Evolutionary conservation across 2,888 invertebrate species (phyloP), one percentile per base, ranked within the genome.

Genomic region (Deilephila porcellus): DNA sequence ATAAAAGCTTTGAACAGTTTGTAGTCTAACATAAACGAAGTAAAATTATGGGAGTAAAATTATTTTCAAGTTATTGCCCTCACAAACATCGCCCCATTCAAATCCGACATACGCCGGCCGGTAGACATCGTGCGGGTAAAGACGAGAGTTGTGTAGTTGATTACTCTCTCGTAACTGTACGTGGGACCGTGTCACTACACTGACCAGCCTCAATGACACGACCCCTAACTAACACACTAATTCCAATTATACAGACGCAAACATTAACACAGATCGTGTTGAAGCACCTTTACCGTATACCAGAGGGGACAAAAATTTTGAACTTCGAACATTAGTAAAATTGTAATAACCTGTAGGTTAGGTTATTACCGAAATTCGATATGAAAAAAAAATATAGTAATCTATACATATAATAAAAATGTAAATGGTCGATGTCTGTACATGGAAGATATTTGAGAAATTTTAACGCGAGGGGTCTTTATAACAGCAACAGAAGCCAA

Each of bases 151-250:
- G 25, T 25, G 25, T 14, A 29, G 29, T 60, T 60, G 56, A 56
- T 56, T 56, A 56, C 25, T 60, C 60, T 14, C 60, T 60, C 25
- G 60, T 60, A 60, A 60, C 60, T 60, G 60, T 60, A 60, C 60
- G 60, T 25, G 17, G 60, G 19, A 56, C 56, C 56, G 56, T 56
- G 56, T 56, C 56, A 56, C 56, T 56, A 56, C 56, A 56, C 60
- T 29, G 60, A 60, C 60, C 60, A 60, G 60, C 60, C 60, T 60
- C 60, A 60, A 60, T 60, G 60, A 60, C 29, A 25, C 56, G 56
- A 56, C 29, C 60, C 25, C 25, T 11, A 25, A 60, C 60, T 25
- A 60, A 60, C n/a, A 60, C 60, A 45, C 45, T n/a, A 56, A 56
- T n/a, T 17, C 17, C n/a, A 56, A 56, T 56, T 56, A 56, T 56